Evolutionary conservation across 2,888 invertebrate species (phyloP).

Genomic region (Axea sp.): DNA sequence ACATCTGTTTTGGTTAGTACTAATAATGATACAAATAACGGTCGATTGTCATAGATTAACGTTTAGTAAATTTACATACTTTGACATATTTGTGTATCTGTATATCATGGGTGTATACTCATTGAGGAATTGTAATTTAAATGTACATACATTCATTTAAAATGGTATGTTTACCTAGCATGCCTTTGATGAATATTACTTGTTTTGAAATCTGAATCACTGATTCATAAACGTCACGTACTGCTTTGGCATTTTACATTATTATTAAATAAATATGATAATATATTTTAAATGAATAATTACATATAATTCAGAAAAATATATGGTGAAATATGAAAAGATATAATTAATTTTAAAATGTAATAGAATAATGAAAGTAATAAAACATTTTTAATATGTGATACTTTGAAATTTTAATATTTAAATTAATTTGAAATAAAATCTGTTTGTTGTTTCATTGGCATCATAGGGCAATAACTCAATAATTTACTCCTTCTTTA

Average conservation of each 20-base stretch:
- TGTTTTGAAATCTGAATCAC: conserved; percentile 51
- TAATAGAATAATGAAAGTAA: no score
- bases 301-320: no score
- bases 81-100: conserved; percentile 38
- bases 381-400: no score
- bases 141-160: conserved; percentile 53
- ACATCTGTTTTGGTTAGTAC: no score
- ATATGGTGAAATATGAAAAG: no score
- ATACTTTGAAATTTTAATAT: no score
- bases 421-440: no score
- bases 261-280: no score
- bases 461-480: no score
- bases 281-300: no score
- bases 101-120: conserved; percentile 42
- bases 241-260: conserved; percentile 20
- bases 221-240: conserved; percentile 33
- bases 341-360: no score
- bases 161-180: conserved; percentile 38
- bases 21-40: conserved; percentile 34
- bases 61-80: conserved; percentile 48
- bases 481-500: not conserved
- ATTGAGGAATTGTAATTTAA: conserved; percentile 54
- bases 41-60: conserved; percentile 49
- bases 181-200: conserved; percentile 56
- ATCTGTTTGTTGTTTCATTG: no score